These are phyloP conservation scores for Mercenaria mercenaria DNA, from an alignment of 1,140 invertebrate genomes.

Conservation along the genomic window DNA sequence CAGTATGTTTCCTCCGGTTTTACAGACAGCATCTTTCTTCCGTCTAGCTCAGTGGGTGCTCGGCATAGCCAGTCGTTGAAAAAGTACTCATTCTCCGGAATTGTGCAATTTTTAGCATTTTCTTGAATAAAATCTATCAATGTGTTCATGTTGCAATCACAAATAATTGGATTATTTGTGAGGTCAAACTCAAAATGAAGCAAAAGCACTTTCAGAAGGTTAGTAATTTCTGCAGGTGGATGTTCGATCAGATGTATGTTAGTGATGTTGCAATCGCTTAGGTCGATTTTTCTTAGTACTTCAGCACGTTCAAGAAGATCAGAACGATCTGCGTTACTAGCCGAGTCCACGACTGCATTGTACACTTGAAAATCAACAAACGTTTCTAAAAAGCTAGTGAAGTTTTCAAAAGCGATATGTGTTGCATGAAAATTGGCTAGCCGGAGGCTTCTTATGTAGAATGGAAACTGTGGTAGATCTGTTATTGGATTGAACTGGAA, in stretches of 20 bases:
- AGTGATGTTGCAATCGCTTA: constrained; percentile 63
- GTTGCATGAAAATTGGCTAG: constrained; percentile 64
- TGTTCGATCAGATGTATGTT: constrained; percentile 49
- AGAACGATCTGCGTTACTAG: constrained; percentile 34
- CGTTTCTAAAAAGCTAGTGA: constrained; percentile 45
- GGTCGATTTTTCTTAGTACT: constrained; percentile 63
- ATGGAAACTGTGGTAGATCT: constrained; percentile 69
- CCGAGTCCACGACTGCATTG: constrained; percentile 63
- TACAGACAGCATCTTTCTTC: constrained; percentile 57
- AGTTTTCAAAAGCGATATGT: constrained; percentile 68
- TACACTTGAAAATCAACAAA: constrained; percentile 32
- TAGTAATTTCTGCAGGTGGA: constrained; percentile 11
- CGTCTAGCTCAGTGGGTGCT: constrained; percentile 66
- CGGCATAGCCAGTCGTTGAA: constrained; percentile 74
- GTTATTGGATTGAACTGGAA: constrained; percentile 71
- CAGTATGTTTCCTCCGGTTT: constrained; percentile 74
- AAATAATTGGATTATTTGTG: constrained; percentile 67
- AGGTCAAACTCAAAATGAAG: constrained; percentile 73
- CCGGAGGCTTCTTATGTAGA: constrained; percentile 68
- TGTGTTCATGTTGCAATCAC: constrained; percentile 74
- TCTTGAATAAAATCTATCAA: constrained; percentile 63
- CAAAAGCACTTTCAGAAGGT: constrained; percentile 36
- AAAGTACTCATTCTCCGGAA: constrained; percentile 71
- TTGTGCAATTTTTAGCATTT: neutral
- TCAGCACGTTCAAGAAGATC: constrained; percentile 43